Conservation (phyloP, 1,140 invertebrate genomes). For the Lordiphosa clarofinis region DNA sequence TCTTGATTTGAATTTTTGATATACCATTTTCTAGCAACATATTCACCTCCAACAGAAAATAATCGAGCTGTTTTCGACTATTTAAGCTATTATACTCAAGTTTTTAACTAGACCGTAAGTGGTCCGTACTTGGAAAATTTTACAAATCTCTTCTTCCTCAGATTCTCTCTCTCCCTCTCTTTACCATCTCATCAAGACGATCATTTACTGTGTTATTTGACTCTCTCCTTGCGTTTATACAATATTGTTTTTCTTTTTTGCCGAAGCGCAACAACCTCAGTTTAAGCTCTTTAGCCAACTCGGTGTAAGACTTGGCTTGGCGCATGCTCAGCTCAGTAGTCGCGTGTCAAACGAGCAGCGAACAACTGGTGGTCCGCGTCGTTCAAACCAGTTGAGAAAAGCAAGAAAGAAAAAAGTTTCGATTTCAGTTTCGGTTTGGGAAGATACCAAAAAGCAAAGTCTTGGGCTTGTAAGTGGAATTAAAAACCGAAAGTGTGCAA, state of each 20-base stretch:
- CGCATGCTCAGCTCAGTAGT: conserved; percentile 40
- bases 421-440: conserved; percentile 38
- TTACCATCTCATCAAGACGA: no score
- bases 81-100: no score
- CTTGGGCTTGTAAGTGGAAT: background rate
- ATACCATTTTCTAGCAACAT: no score
- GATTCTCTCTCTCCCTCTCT: no score
- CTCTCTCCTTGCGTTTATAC: no score
- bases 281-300: conserved; percentile 13
- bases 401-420: conserved; percentile 26
- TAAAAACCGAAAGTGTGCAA: conserved; percentile 64
- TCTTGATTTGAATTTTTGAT: no score
- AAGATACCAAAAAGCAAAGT: background rate
- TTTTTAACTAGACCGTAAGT: no score
- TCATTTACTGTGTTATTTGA: no score
- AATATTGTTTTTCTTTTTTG: background rate
- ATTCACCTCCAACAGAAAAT: no score
- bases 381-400: conserved; percentile 17
- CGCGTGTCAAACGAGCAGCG: conserved; percentile 70
- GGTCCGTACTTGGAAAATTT: no score
- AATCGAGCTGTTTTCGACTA: no score
- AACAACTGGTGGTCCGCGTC: conserved; percentile 45
- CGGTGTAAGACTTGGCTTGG: conserved; percentile 20
- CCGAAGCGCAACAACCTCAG: conserved; percentile 8
- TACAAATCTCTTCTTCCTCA: no score